Conservation (phyloP, 2,797 vertebrate species). For the Gallinago stenura region DNA sequence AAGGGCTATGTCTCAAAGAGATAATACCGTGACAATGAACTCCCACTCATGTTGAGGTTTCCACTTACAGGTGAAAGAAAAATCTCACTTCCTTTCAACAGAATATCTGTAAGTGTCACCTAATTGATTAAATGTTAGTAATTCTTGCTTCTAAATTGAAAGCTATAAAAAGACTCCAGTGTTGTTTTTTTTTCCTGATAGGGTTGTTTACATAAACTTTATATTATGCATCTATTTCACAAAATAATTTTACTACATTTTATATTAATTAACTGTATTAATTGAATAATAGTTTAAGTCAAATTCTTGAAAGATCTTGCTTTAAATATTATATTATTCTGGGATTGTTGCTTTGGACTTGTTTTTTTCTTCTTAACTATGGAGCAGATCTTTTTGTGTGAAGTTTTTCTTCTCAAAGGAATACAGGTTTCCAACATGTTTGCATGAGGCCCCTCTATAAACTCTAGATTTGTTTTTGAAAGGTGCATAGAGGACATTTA, state of each 20-base stretch:
- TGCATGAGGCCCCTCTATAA: not conserved
- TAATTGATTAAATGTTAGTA: not conserved
- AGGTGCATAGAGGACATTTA: not conserved
- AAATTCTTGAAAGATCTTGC: not conserved
- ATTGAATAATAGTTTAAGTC: not conserved
- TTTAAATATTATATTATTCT: not conserved
- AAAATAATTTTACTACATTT: not conserved
- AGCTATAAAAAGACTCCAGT: not conserved
- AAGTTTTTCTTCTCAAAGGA: not conserved
- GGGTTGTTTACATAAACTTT: not conserved
- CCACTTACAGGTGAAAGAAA: not conserved
- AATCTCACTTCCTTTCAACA: not conserved
- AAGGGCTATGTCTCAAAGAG: not conserved
- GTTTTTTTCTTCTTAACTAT: not conserved
- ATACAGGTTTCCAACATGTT: not conserved
- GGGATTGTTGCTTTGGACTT: not conserved
- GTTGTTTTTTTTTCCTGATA: not conserved
- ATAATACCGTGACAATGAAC: not conserved
- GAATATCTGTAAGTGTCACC: not conserved
- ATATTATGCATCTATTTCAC: not conserved
- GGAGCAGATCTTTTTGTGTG: not conserved
- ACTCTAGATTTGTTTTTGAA: not conserved
- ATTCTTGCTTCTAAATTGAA: not conserved
- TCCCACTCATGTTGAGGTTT: not conserved
- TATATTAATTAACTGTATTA: not conserved